phyloP scores from a whole-genome alignment of 2,888 invertebrate species.

The Pardosa pseudoannulata region DNA sequence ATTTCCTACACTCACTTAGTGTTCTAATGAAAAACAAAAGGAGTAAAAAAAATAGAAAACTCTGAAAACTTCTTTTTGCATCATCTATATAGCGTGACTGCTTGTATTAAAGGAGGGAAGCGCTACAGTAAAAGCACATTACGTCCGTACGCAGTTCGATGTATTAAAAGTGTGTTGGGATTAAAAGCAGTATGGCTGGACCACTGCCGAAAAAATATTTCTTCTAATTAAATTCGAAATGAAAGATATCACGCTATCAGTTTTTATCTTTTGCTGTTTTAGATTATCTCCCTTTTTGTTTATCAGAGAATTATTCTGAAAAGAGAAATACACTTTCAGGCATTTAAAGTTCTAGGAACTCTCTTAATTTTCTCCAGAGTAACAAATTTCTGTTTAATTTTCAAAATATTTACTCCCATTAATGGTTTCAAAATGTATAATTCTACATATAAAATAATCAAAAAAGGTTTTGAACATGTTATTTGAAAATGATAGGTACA shows the following conservation, averaged over 20 bases:
- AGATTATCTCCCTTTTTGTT: constrained; percentile 38
- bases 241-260: constrained; percentile 48
- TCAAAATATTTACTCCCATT: too few relatives aligned
- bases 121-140: constrained; percentile 56
- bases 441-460: too few relatives aligned
- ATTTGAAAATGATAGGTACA: too few relatives aligned
- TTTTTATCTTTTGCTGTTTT: constrained; percentile 23
- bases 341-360: neutral
- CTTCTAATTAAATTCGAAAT: constrained; percentile 63
- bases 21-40: neutral
- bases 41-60: too few relatives aligned
- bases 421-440: too few relatives aligned
- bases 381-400: too few relatives aligned
- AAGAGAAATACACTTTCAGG: neutral
- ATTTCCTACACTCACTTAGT: neutral
- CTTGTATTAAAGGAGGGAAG: constrained; percentile 41
- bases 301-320: constrained; percentile 1
- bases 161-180: constrained; percentile 46
- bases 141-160: constrained; percentile 32
- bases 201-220: constrained; percentile 23
- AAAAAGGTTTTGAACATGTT: too few relatives aligned
- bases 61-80: neutral
- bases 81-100: constrained; percentile 40
- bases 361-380: neutral
- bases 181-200: constrained; percentile 27